phyloP scores from a whole-genome alignment of 2,888 invertebrate species.

The Drosophila mettleri region DNA sequence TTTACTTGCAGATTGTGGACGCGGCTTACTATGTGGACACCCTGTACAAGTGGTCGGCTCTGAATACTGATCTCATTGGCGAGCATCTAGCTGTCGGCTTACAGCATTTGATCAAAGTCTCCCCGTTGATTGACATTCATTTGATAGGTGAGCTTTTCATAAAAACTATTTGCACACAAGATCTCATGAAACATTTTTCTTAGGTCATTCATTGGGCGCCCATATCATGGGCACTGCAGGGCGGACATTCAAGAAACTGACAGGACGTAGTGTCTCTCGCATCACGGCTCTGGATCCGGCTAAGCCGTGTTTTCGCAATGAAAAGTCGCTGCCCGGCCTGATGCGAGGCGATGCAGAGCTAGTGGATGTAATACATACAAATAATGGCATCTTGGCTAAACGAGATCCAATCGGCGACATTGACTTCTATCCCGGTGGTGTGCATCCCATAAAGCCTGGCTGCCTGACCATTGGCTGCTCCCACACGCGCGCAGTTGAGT shows the following conservation, averaged over 20 bases:
- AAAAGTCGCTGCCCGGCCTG: conserved; percentile 71
- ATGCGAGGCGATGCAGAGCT: conserved; percentile 80
- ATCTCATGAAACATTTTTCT: neutral
- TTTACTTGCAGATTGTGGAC: conserved; percentile 73
- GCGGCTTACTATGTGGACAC: conserved; percentile 80
- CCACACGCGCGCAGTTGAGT: conserved; percentile 79
- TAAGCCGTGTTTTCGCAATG: conserved; percentile 81
- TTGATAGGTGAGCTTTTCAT: conserved; percentile 65
- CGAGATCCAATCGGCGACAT: conserved; percentile 80
- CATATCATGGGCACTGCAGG: conserved; percentile 83
- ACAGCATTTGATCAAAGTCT: conserved; percentile 64
- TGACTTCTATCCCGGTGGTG: conserved; percentile 83
- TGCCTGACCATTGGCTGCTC: conserved; percentile 78
- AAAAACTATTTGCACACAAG: neutral
- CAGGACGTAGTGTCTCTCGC: conserved; percentile 74
- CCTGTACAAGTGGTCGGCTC: conserved; percentile 82
- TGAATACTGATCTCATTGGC: conserved; percentile 83
- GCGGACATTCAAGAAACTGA: conserved; percentile 72
- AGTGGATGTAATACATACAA: conserved; percentile 83
- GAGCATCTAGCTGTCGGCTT: conserved; percentile 74
- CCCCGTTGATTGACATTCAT: conserved; percentile 79
- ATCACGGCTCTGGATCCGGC: conserved; percentile 84
- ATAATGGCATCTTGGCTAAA: conserved; percentile 80
- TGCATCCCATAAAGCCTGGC: conserved; percentile 76
- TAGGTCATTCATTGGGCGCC: conserved; percentile 84